These are phyloP conservation scores for Gobionotothen gibberifrons DNA, from an alignment of 2,797 vertebrate genomes.

Conservation along the genomic window DNA sequence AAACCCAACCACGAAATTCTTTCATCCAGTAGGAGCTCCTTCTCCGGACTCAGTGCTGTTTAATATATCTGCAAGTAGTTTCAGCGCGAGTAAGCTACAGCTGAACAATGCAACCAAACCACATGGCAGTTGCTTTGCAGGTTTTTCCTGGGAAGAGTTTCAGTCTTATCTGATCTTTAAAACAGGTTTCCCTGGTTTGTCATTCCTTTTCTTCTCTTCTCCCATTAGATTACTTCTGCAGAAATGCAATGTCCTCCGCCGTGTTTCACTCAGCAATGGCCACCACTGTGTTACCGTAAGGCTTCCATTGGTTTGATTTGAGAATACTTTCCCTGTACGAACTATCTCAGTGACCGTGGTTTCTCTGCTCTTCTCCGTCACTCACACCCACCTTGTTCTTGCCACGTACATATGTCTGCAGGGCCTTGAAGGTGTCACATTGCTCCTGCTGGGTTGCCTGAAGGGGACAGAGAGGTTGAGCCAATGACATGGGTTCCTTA, in stretches of 20 bases:
- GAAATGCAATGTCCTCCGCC: neutral
- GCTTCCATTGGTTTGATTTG: conserved; percentile 10
- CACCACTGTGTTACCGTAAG: neutral
- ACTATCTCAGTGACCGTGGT: conserved; percentile 28
- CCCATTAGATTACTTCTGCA: neutral
- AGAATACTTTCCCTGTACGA: conserved; percentile 25
- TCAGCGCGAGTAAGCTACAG: neutral
- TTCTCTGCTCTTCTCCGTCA: conserved; percentile 27
- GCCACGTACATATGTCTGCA: conserved; percentile 24
- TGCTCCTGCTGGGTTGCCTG: conserved; percentile 48
- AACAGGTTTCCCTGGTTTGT: neutral
- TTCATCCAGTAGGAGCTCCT: conserved; percentile 11
- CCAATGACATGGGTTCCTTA: conserved; percentile 14
- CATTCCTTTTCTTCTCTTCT: neutral
- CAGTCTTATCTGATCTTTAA: conserved; percentile 16
- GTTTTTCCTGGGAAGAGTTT: conserved; percentile 1
- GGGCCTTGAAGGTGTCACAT: conserved; percentile 54
- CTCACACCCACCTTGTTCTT: conserved; percentile 47
- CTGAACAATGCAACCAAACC: conserved; percentile 1
- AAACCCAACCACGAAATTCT: conserved; percentile 46
- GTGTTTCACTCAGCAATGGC: neutral
- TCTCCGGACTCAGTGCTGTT: conserved; percentile 21
- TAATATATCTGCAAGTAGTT: neutral
- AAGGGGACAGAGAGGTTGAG: conserved; percentile 36
- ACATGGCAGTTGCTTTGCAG: neutral